These are phyloP conservation scores for Vireo altiloquus DNA, from an alignment of 2,113 vertebrate species.

Conservation along the genomic window DNA sequence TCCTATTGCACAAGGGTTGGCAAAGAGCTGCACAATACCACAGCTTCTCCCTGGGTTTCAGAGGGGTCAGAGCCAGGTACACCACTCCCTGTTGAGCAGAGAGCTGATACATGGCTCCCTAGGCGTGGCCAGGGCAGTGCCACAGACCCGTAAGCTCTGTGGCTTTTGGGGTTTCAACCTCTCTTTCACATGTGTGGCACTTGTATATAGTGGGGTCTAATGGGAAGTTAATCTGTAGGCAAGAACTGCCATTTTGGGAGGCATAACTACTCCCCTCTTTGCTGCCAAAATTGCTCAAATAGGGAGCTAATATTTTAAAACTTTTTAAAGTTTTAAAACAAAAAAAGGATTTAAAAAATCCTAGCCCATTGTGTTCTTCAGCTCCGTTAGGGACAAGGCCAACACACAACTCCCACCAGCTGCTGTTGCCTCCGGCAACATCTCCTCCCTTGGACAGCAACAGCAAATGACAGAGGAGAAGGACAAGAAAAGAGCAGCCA, in stretches of 20 bases:
- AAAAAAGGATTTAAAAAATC: background rate
- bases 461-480: background rate
- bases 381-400: background rate
- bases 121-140: accelerated
- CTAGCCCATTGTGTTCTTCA: background rate
- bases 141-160: background rate
- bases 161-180: background rate
- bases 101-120: accelerated
- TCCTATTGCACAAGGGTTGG: background rate
- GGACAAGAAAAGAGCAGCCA: background rate
- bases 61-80: background rate
- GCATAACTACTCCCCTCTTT: background rate
- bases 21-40: background rate
- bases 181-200: background rate
- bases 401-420: slow-evolving; percentile 27
- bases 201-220: background rate
- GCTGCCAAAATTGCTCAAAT: background rate
- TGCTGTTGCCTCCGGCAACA: background rate
- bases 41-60: background rate
- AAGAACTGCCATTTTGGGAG: background rate
- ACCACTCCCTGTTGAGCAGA: accelerated
- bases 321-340: background rate
- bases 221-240: background rate
- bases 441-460: background rate
- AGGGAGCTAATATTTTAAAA: background rate